Evolutionary conservation across 2,113 vertebrate genomes (phyloP).

Genomic region (Ranitomeya variabilis): DNA sequence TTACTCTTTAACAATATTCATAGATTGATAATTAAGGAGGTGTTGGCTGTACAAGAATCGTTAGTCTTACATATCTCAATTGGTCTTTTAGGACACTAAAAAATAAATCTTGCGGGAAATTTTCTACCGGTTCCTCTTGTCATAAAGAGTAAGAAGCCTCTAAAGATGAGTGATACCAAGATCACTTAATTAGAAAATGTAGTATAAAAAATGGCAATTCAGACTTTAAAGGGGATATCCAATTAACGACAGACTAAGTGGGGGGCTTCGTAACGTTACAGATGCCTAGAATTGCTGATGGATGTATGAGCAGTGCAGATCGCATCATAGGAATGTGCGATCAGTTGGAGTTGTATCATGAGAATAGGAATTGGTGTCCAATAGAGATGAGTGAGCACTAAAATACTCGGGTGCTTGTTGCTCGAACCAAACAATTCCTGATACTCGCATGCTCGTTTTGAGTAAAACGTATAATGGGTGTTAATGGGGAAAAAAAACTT

Average conservation of each 20-base stretch:
- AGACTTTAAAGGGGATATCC: background rate
- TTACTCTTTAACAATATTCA: slow-evolving; percentile 58
- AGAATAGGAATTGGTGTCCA: too few species aligned
- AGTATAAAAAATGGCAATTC: background rate
- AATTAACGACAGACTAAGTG: background rate
- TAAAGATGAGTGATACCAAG: background rate
- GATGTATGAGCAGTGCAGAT: too few species aligned
- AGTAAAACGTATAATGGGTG: too few species aligned
- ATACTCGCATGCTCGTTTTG: too few species aligned
- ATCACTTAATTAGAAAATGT: slow-evolving; percentile 30
- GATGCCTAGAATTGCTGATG: too few species aligned
- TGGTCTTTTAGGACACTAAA: slow-evolving; percentile 53
- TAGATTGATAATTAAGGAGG: slow-evolving; percentile 58
- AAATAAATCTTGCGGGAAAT: slow-evolving; percentile 27
- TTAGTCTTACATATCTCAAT: slow-evolving; percentile 44
- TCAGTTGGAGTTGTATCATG: too few species aligned
- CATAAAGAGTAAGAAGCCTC: background rate
- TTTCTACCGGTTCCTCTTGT: background rate
- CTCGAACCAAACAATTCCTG: too few species aligned
- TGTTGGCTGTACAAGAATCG: slow-evolving; percentile 40
- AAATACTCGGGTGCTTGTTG: too few species aligned
- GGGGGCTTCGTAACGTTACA: too few species aligned
- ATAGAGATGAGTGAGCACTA: too few species aligned
- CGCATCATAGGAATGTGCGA: too few species aligned
- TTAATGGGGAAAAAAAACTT: too few species aligned